phyloP scores from a whole-genome alignment of 2,888 invertebrate genomes.

The Melanotus villosus region DNA sequence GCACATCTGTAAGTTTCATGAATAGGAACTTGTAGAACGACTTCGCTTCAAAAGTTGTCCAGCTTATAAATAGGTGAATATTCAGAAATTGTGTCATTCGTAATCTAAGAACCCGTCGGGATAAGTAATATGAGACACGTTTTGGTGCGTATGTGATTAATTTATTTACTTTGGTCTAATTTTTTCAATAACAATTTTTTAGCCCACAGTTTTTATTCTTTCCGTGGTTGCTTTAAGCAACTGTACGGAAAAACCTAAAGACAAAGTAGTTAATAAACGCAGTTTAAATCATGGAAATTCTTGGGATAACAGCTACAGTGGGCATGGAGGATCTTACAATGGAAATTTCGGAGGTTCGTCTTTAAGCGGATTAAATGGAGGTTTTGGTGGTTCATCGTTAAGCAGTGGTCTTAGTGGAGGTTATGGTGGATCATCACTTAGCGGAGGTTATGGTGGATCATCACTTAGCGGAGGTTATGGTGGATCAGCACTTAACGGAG shows the following conservation, averaged over 20 bases:
- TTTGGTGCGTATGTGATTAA: conserved; percentile 10
- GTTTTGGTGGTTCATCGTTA: not conserved
- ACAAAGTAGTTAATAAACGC: conserved; percentile 25
- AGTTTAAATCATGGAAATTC: conserved; percentile 3
- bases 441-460: not conserved
- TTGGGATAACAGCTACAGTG: not conserved
- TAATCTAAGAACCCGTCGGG: not conserved
- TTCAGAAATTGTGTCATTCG: conserved; percentile 13
- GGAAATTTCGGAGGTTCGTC: not conserved
- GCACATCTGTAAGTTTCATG: too few species aligned
- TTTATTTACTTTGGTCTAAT: not conserved
- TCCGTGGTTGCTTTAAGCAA: conserved; percentile 19
- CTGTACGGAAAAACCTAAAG: conserved; percentile 13
- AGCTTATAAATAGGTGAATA: conserved; percentile 20
- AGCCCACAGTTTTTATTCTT: conserved; percentile 5
- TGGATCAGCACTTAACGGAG: not conserved
- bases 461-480: not conserved
- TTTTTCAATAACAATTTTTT: too few species aligned
- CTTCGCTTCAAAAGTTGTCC: too few species aligned
- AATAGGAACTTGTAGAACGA: conserved; percentile 11
- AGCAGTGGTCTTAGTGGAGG: not conserved
- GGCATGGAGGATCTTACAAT: not conserved
- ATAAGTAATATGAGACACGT: not conserved
- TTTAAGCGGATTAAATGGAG: not conserved
- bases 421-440: not conserved